phyloP scores from a whole-genome alignment of 2,797 vertebrate species.

The Mastacembelus armatus region DNA sequence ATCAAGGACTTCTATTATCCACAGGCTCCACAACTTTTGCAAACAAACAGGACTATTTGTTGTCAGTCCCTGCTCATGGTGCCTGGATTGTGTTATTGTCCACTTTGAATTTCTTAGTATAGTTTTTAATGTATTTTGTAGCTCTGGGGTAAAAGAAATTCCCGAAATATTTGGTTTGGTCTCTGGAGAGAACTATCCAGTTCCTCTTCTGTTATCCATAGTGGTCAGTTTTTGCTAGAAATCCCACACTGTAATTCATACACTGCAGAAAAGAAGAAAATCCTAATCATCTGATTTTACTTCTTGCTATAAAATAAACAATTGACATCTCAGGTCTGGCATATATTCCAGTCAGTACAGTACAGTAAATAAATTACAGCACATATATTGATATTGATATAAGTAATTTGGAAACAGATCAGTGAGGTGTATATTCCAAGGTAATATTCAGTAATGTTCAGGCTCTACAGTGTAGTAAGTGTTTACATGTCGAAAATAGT shows the following conservation, averaged over 20 bases:
- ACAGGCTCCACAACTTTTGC: conserved; percentile 32
- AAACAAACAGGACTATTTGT: conserved; percentile 48
- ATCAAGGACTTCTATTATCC: conserved; percentile 55
- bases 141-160: conserved; percentile 21
- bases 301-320: too few species aligned
- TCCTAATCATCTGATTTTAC: too few species aligned
- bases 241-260: background rate
- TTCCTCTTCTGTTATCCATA: background rate
- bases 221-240: background rate
- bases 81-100: conserved; percentile 24
- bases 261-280: background rate
- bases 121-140: background rate
- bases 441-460: too few species aligned
- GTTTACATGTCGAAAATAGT: background rate
- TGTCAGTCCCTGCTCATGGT: conserved; percentile 30
- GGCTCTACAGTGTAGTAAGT: background rate
- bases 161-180: conserved; percentile 32
- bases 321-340: background rate
- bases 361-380: background rate
- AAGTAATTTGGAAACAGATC: too few species aligned
- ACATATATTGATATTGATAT: background rate
- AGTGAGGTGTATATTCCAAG: too few species aligned
- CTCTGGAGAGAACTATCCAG: conserved; percentile 36
- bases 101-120: conserved; percentile 7
- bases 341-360: background rate